Percentiles rank a stretch among this genome's conserved stretches.
Conservation (phyloP, 2,113 vertebrate species). For the Dicaeum eximium region DNA sequence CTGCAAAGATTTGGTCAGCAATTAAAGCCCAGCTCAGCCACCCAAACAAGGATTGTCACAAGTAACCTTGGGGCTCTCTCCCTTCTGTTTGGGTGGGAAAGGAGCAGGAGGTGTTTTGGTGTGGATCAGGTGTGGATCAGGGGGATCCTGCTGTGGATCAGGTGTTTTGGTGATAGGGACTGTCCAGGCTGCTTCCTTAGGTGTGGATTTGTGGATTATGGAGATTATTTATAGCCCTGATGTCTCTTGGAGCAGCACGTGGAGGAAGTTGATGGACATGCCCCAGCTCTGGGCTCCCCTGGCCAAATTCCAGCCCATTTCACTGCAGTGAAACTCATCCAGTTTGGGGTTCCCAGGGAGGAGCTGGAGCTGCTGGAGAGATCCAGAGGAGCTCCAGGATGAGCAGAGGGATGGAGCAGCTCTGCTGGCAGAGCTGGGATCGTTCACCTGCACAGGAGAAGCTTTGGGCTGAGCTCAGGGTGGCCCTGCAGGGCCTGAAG, state of each 20-base stretch:
- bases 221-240: background rate
- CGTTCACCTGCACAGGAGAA: background rate
- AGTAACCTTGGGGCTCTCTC: background rate
- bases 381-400: background rate
- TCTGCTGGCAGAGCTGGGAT: background rate
- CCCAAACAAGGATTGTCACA: background rate
- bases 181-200: background rate
- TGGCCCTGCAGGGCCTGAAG: background rate
- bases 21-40: background rate
- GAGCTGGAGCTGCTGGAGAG: background rate
- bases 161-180: fast-evolving
- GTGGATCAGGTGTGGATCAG: background rate
- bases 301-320: background rate
- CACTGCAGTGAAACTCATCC: background rate
- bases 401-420: background rate
- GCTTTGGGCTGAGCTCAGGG: background rate
- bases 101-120: background rate
- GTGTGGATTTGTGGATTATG: background rate
- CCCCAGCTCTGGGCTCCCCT: background rate
- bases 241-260: background rate
- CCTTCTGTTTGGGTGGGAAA: background rate
- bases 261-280: fast-evolving
- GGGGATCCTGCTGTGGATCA: background rate
- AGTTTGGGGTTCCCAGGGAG: background rate
- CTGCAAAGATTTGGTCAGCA: background rate